phyloP scores from a whole-genome alignment of 2,797 vertebrate species.

The Tolypeutes matacus region DNA sequence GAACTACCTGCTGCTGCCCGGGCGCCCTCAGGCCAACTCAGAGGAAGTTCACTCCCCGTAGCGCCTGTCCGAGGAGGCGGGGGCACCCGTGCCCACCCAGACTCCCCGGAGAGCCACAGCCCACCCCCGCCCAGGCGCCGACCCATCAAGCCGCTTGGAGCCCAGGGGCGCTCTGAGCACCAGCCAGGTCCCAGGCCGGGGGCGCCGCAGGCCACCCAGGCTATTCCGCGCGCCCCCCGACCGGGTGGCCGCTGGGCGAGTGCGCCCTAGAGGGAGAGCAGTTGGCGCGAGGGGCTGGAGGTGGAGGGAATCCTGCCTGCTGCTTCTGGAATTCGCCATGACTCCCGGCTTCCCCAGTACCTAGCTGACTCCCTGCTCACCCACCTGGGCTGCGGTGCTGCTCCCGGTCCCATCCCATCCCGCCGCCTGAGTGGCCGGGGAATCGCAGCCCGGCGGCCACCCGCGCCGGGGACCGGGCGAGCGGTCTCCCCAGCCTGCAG shows the following conservation, averaged over 20 bases:
- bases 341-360: conserved; percentile 60
- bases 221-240: neutral
- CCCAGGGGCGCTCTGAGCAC: neutral
- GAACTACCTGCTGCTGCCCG: conserved; percentile 80
- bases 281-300: neutral
- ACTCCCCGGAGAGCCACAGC: neutral
- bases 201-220: conserved; percentile 34
- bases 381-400: conserved; percentile 61
- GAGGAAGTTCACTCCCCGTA: conserved; percentile 74
- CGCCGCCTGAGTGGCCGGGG: neutral
- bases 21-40: conserved; percentile 76
- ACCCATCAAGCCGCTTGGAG: neutral
- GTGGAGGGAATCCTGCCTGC: conserved; percentile 21
- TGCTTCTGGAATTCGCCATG: conserved; percentile 55
- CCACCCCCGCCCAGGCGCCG: neutral
- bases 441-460: conserved; percentile 1
- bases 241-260: neutral
- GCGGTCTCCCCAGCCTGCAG: neutral
- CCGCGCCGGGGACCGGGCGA: neutral
- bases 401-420: conserved; percentile 15
- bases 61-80: conserved; percentile 29
- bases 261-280: neutral
- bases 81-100: neutral
- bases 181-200: neutral
- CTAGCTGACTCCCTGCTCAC: conserved; percentile 25